Evolutionary conservation across 2,113 vertebrate genomes (phyloP).

Genomic region (Ciconia maguari): DNA sequence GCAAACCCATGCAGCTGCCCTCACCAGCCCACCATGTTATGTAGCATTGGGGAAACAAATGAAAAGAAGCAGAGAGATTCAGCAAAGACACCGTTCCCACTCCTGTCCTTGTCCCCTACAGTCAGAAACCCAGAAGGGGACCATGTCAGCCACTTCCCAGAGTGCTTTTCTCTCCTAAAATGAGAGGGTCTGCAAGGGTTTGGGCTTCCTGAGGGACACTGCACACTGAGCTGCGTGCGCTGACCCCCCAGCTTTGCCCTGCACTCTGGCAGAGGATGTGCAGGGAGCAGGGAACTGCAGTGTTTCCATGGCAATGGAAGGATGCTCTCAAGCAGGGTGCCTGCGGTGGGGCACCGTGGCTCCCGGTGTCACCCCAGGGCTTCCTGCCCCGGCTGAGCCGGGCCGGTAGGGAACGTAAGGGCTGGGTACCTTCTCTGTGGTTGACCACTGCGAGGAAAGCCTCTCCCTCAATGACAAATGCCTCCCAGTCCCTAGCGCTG

Average conservation of each 20-base stretch:
- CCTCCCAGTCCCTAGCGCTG: slow-evolving; percentile 94
- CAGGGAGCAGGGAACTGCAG: neutral
- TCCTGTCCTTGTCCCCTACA: neutral
- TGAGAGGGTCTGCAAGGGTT: neutral
- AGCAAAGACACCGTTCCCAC: accelerated
- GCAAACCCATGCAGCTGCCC: neutral
- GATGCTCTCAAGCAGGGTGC: neutral
- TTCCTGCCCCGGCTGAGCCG: accelerated
- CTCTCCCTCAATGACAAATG: slow-evolving; percentile 85
- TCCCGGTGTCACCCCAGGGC: accelerated
- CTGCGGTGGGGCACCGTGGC: accelerated
- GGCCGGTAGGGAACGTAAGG: neutral
- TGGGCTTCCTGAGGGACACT: accelerated
- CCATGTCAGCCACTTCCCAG: neutral
- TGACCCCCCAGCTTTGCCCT: neutral
- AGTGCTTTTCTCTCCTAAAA: neutral
- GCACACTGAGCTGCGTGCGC: accelerated
- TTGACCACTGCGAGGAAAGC: slow-evolving; percentile 92
- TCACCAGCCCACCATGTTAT: neutral
- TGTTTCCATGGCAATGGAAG: neutral
- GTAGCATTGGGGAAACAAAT: accelerated
- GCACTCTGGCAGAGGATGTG: accelerated
- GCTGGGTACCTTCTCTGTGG: slow-evolving; percentile 86
- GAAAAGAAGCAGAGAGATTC: neutral
- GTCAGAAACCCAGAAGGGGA: neutral